Base-by-base conservation (phyloP, 2,888 invertebrate genomes). In the Rhorus exstirpatorius region DNA sequence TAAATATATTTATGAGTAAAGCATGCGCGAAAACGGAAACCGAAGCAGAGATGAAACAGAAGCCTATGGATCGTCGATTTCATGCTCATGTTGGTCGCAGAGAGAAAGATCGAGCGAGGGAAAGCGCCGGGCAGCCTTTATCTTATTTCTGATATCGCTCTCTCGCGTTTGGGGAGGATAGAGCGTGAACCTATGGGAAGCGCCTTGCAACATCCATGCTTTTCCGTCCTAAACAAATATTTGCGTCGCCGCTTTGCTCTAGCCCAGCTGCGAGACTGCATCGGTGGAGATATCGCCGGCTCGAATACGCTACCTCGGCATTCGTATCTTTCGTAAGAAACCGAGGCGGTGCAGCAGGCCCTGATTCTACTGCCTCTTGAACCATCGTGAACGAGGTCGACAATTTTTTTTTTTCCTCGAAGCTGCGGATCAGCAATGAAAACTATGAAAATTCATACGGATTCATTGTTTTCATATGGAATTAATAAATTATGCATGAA, bases 91-190 rank as follows among this genome's bases (percentile, higher is more conserved):
- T 49, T 10, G 79, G 61, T 61, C 63, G 79, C 74, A 46, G 14
- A 17, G 46, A 46, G 46, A 63, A 51, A 38, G 38, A 8, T 4
- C 53, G 46, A 31, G 24, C 58, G 12, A 24, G 41, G 60, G 81
- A 21, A 55, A 53, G 35, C 21, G 21, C 83, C 83, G 88, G 88
- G 85, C 86, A 86, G 84, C 84, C 87, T 88, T 91, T 91, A 91
- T 91, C 91, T 91, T 88, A 89, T 89, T 89, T 88, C 89, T 88
- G 89, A 91, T 91, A 91, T 90, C 89, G 86, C 85, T 85, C 51
- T 78, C 35, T 74, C 46, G 53, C 51, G 55, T 44, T 38, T 46
- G 6, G 68, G 38, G 67, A 0, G 31, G 60, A 19, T 35, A 19
- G 60, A 35, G 46, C 46, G 60, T 46, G 70, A 41, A 14, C 44